A percentile compares a stretch with the other conserved stretches of the same genome.
These are phyloP conservation scores for Zaprionus ornatus DNA, from an alignment of 1,140 invertebrate species.

Conservation along the genomic window DNA sequence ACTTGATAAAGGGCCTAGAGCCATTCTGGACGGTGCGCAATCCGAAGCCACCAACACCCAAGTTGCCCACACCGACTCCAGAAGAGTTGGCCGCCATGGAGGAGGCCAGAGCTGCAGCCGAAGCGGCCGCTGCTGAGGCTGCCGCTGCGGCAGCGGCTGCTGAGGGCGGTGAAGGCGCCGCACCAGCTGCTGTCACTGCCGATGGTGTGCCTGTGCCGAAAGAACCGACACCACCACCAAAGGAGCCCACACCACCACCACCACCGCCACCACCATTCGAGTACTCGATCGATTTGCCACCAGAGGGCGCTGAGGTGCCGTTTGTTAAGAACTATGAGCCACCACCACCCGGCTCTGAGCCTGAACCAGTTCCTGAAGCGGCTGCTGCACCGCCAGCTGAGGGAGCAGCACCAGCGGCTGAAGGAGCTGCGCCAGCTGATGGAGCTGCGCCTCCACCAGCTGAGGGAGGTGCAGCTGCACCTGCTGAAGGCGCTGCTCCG, in stretches of 20 bases:
- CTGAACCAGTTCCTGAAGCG: constrained; percentile 76
- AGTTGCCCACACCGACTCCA: constrained; percentile 77
- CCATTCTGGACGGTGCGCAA: constrained; percentile 83
- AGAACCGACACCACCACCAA: constrained; percentile 68
- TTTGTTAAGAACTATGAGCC: constrained; percentile 83
- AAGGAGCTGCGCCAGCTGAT: constrained; percentile 61
- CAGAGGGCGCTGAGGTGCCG: constrained; percentile 84
- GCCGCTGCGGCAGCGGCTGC: constrained; percentile 64
- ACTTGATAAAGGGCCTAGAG: constrained; percentile 91
- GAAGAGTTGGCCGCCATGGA: constrained; percentile 76
- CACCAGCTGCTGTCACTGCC: constrained; percentile 61
- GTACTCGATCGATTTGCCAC: constrained; percentile 82
- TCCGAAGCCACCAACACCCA: constrained; percentile 82
- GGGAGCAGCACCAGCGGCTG: constrained; percentile 75
- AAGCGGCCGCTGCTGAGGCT: constrained; percentile 69
- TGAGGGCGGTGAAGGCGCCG: constrained; percentile 69
- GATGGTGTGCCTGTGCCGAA: constrained; percentile 42
- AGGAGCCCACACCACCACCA: constrained; percentile 82
- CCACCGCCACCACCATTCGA: constrained; percentile 84
- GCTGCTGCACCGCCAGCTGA: constrained; percentile 75
- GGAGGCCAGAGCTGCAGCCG: constrained; percentile 66
- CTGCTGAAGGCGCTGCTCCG: constrained; percentile 73
- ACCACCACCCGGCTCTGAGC: constrained; percentile 83
- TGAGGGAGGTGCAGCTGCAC: constrained; percentile 76
- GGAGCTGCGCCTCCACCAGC: constrained; percentile 56